Percentiles rank a stretch among this genome's conserved stretches.
phyloP scores from a whole-genome alignment of 1,140 invertebrate genomes.

The Oscheius sp. region DNA sequence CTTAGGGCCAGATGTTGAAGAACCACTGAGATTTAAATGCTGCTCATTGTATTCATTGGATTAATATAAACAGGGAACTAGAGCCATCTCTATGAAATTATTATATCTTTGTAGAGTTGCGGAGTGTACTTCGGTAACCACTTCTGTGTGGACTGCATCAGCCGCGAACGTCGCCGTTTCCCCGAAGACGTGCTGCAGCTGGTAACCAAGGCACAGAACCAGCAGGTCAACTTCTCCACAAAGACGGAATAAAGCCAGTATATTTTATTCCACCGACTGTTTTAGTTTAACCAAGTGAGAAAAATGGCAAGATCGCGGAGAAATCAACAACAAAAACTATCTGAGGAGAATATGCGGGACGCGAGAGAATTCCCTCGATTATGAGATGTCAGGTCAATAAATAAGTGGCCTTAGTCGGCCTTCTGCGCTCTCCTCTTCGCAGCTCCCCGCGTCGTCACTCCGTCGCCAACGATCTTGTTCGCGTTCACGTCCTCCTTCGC shows the following conservation, averaged over 20 bases:
- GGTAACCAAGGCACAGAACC: not conserved
- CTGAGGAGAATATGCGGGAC: not conserved
- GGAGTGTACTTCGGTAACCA: not conserved
- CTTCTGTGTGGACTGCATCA: conserved; percentile 9
- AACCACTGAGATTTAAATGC: not conserved
- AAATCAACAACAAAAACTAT: not conserved
- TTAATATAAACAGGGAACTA: not conserved
- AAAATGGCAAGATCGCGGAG: not conserved
- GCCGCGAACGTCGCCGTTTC: conserved; percentile 6
- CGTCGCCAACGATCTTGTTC: conserved; percentile 4
- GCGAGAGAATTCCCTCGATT: not conserved
- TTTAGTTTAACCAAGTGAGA: not conserved
- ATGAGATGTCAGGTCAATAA: not conserved
- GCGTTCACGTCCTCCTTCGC: conserved; percentile 24
- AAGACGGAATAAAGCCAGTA: not conserved
- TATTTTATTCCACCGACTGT: not conserved
- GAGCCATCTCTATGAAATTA: not conserved
- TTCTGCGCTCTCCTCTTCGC: conserved; percentile 22
- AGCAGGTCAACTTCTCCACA: not conserved
- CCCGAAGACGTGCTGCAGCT: not conserved
- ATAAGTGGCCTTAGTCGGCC: conserved; percentile 4
- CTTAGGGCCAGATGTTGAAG: not conserved
- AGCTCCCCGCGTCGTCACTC: not conserved
- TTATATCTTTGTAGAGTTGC: not conserved
- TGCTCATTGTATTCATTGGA: not conserved